These are phyloP conservation scores for Sitobion miscanthi DNA, from an alignment of 1,140 invertebrate genomes.

Conservation along the genomic window DNA sequence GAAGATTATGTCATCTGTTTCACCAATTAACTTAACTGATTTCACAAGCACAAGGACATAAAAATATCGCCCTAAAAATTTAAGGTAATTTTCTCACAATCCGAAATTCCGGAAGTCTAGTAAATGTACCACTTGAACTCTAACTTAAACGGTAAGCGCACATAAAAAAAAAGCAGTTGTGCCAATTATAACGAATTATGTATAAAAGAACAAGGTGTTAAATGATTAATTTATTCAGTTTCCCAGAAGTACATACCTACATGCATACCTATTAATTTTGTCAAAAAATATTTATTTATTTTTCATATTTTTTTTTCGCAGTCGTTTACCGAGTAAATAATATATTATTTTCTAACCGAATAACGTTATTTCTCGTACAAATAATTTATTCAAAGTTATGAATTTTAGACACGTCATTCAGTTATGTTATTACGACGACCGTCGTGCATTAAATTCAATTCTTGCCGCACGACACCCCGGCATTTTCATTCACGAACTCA, in stretches of 20 bases:
- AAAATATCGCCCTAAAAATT: not conserved
- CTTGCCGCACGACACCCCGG: not conserved
- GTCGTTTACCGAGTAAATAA: not conserved
- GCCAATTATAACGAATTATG: not conserved
- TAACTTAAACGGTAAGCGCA: not conserved
- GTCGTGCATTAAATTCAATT: constrained; percentile 35
- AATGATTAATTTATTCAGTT: not conserved
- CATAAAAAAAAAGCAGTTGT: not conserved
- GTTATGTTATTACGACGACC: not conserved
- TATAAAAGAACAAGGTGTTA: not conserved
- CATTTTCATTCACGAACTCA: constrained; percentile 22
- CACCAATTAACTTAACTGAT: not conserved
- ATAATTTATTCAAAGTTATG: constrained; percentile 1
- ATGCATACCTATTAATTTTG: not conserved
- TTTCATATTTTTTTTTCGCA: not conserved
- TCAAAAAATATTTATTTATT: not conserved
- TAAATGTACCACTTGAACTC: not conserved
- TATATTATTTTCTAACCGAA: not conserved
- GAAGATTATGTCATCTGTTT: not conserved
- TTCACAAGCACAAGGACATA: not conserved
- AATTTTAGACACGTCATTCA: constrained; percentile 30
- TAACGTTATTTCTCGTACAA: not conserved
- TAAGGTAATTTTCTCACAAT: too few relatives aligned
- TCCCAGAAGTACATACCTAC: too few relatives aligned
- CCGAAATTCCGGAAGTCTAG: too few relatives aligned